Conservation (phyloP, 2,888 invertebrate genomes). For the Byasa hedistus region DNA sequence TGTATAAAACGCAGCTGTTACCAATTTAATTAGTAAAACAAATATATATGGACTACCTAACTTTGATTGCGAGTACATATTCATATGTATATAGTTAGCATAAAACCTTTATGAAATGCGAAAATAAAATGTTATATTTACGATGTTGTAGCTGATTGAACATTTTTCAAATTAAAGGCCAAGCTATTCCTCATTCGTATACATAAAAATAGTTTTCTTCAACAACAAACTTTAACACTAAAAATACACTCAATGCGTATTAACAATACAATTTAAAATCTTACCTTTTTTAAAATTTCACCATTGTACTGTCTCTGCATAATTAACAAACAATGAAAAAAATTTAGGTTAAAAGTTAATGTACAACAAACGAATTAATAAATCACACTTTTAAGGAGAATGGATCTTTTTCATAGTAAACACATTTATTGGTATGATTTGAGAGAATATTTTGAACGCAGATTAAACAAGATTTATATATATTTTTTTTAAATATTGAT, state of each 20-base stretch:
- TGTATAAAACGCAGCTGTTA: neutral
- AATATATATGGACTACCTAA: neutral
- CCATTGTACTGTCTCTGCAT: constrained; percentile 11
- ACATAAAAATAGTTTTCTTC: neutral
- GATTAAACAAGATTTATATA: too few relatives aligned
- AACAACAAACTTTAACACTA: neutral
- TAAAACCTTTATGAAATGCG: neutral
- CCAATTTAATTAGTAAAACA: neutral
- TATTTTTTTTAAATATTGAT: too few relatives aligned
- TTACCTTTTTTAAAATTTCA: constrained; percentile 5
- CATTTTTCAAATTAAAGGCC: constrained; percentile 3
- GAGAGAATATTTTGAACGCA: too few relatives aligned
- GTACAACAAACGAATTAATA: constrained; percentile 29
- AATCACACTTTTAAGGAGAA: constrained; percentile 34
- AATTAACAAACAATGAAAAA: constrained; percentile 45
- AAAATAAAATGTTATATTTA: neutral
- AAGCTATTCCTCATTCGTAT: neutral
- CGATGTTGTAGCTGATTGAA: neutral
- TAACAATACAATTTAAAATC: neutral
- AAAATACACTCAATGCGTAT: constrained; percentile 13
- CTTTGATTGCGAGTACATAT: neutral
- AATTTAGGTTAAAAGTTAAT: constrained; percentile 38
- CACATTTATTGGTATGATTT: neutral
- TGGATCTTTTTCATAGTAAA: neutral
- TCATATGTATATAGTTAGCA: neutral